Evolutionary conservation across 2,113 vertebrate genomes (phyloP).

Genomic region (Arizona elegans): DNA sequence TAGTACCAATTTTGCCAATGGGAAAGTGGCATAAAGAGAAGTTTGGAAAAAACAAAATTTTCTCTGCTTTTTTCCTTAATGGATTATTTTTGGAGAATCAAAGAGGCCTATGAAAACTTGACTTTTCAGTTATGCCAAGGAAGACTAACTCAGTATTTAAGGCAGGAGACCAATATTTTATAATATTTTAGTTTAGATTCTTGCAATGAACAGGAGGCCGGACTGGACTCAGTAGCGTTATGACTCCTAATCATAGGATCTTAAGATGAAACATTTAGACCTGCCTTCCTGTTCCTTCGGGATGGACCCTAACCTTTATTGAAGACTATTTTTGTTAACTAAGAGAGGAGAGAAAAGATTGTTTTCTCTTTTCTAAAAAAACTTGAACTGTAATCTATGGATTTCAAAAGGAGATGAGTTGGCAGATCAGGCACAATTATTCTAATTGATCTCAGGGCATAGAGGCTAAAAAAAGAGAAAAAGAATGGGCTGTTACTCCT

Average conservation of each 20-base stretch:
- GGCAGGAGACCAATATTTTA: neutral
- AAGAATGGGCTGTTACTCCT: neutral
- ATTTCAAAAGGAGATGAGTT: neutral
- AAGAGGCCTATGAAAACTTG: neutral
- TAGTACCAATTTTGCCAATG: neutral
- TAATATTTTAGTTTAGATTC: neutral
- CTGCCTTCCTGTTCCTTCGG: neutral
- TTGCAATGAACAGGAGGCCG: neutral
- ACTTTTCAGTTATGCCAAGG: neutral
- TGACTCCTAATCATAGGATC: neutral
- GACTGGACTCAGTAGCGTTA: neutral
- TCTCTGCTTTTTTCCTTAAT: neutral
- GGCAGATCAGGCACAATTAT: neutral
- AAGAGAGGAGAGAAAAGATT: neutral
- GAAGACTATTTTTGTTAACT: neutral
- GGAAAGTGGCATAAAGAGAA: neutral
- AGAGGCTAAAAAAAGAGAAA: neutral
- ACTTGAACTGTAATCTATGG: constrained; percentile 13
- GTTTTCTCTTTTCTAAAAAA: constrained; percentile 14
- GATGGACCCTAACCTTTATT: neutral
- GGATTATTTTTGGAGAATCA: neutral
- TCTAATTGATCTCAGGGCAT: neutral
- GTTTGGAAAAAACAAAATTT: neutral
- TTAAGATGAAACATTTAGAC: neutral
- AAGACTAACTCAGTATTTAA: neutral